Conservation (phyloP, 1,140 invertebrate species). For the Zaprionus kolodkinae region DNA sequence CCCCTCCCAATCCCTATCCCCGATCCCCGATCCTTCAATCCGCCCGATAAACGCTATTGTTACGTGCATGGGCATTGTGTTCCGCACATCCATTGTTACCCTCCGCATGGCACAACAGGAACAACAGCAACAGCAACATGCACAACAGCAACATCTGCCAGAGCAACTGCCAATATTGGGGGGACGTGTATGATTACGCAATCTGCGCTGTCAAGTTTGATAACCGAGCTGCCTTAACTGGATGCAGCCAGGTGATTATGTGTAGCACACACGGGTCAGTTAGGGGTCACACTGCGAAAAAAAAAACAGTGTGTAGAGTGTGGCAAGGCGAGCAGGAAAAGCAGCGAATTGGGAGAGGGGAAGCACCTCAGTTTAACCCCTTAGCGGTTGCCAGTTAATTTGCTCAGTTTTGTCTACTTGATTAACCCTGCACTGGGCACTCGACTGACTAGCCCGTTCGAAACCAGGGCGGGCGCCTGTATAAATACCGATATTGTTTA, state of each 20-base stretch:
- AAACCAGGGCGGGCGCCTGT: constrained; percentile 21
- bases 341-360: neutral
- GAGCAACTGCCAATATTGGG: constrained; percentile 6
- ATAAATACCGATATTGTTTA: constrained; percentile 34
- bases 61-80: constrained; percentile 25
- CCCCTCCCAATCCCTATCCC: neutral
- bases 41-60: constrained; percentile 13
- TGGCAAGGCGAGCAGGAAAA: neutral
- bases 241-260: constrained; percentile 31
- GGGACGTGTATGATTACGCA: constrained; percentile 33
- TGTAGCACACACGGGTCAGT: constrained; percentile 10
- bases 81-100: constrained; percentile 19
- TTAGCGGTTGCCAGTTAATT: constrained; percentile 9
- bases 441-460: neutral
- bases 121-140: neutral
- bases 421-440: constrained; percentile 16
- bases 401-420: constrained; percentile 13
- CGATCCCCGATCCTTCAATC: no score
- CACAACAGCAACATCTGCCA: neutral
- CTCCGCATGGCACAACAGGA: neutral
- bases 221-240: constrained; percentile 19
- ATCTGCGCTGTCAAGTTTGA: constrained; percentile 35
- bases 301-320: neutral
- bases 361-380: constrained; percentile 8
- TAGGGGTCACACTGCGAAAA: constrained; percentile 4